phyloP scores from a whole-genome alignment of 2,113 vertebrate species.

The Eulacestoma nigropectus region DNA sequence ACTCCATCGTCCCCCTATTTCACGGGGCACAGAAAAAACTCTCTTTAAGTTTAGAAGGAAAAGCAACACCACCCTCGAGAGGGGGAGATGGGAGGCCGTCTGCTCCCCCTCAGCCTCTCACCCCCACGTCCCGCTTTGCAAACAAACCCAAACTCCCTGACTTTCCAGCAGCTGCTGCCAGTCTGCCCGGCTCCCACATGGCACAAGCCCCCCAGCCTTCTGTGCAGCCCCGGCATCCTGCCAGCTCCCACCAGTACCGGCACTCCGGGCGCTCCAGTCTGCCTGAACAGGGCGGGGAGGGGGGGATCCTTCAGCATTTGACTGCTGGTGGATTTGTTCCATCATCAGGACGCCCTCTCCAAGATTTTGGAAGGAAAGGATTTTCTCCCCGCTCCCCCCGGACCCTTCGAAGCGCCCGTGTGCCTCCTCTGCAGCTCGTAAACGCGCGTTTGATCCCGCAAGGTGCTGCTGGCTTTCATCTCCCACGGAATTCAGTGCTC shows the following conservation, averaged over 20 bases:
- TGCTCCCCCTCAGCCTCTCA: not conserved
- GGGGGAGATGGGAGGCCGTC: not conserved
- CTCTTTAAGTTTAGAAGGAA: not conserved
- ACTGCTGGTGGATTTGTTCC: not conserved
- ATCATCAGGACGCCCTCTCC: not conserved
- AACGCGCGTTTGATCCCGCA: not conserved
- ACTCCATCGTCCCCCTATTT: not conserved
- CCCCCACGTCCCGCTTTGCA: not conserved
- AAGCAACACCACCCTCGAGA: not conserved
- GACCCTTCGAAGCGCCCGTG: not conserved
- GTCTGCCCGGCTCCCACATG: not conserved
- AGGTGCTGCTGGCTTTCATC: constrained; percentile 21
- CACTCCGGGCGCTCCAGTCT: not conserved
- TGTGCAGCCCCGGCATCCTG: not conserved
- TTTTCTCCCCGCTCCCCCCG: rapidly evolving
- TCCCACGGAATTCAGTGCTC: not conserved
- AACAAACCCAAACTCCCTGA: not conserved
- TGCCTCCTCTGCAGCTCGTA: not conserved
- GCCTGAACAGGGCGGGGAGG: too few relatives aligned
- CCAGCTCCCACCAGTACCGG: not conserved
- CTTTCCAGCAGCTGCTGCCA: constrained; percentile 3
- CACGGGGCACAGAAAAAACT: not conserved
- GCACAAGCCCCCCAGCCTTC: not conserved
- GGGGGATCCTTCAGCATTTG: not conserved
- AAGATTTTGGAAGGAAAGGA: not conserved